phyloP scores from a whole-genome alignment of 2,113 vertebrate genomes.

The Hemiprocne comata region DNA sequence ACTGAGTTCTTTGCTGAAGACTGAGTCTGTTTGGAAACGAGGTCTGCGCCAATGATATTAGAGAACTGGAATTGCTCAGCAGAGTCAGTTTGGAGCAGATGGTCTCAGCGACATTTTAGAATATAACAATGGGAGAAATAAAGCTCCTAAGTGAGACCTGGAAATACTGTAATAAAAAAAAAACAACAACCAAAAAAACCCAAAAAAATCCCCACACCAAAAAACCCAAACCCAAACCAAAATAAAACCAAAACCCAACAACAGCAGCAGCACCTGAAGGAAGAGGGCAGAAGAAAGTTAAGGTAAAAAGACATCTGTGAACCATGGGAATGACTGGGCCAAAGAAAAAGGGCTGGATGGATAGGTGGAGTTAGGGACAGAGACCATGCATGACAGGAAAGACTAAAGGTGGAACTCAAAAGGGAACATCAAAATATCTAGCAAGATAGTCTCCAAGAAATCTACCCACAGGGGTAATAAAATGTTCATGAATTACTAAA shows the following conservation, averaged over 20 bases:
- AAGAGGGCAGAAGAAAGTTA: neutral
- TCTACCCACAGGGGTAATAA: neutral
- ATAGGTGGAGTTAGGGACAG: neutral
- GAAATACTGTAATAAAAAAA: neutral
- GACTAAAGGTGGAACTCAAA: neutral
- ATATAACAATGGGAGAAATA: neutral
- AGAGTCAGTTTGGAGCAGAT: neutral
- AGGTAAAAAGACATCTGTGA: neutral
- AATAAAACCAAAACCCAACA: neutral
- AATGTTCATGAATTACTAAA: neutral
- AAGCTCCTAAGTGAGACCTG: neutral
- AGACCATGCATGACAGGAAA: neutral
- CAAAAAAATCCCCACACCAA: neutral
- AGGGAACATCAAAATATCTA: neutral
- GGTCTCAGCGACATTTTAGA: neutral
- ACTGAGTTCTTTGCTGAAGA: neutral
- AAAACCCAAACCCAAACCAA: neutral
- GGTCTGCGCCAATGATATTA: neutral
- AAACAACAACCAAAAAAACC: no score
- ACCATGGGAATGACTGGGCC: neutral
- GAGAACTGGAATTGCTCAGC: neutral
- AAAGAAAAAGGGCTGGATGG: neutral
- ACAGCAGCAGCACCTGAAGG: neutral
- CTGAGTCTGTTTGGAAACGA: neutral
- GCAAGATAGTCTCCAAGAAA: neutral